Base-by-base conservation (phyloP, 2,797 vertebrate species). In the Furcifer pardalis region DNA sequence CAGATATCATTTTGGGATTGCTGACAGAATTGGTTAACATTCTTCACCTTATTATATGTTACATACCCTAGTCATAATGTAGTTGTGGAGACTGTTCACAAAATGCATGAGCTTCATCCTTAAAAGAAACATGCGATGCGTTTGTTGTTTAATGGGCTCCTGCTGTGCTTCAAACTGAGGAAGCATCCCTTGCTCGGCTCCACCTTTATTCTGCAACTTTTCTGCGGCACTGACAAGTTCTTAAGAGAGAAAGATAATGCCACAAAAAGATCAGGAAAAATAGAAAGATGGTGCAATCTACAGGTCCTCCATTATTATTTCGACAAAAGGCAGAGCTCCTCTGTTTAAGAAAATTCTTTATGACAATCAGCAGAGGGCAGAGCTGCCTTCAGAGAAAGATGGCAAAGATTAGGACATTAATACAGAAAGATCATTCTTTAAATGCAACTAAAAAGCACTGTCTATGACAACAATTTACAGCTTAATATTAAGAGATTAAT, bases 81-180 rank as follows among this genome's bases (percentile, higher is more conserved):
- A 99, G 96, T 99, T 99, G 96, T 99, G 98, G 19, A 99, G 95
- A 83, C 98, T 99, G 97, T 99, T 99, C 90, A 99, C 99, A 92
- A 99, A 99, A 92, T 99, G 99, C 99, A 99, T 99, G 63, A 99
- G 97, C 93, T 99, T 99, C 92, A 99, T 98, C 62, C 98, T 92
- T 77, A 99, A 93, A 82, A 99, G 97, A 91, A 98, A 99, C 98
- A 99, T 98, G 32, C 97, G 95, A 92, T 99, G 99, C 86, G 98
- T 97, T 94, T 98, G 98, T 75, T 98, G 98, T 85, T 96, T 97
- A 74, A 97, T 76, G 0, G 94, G 94, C 81, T 97, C 96, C 88
- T 94, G 96, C 23, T 90, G 94, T 0, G 84, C 40, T 69, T 90
- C 91, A 87, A 93, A 85, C 2, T 72, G 84, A 85, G 91, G 74